Conservation (phyloP, 92 coral and sea anemone species). For the Parazoanthus atlanticus region DNA sequence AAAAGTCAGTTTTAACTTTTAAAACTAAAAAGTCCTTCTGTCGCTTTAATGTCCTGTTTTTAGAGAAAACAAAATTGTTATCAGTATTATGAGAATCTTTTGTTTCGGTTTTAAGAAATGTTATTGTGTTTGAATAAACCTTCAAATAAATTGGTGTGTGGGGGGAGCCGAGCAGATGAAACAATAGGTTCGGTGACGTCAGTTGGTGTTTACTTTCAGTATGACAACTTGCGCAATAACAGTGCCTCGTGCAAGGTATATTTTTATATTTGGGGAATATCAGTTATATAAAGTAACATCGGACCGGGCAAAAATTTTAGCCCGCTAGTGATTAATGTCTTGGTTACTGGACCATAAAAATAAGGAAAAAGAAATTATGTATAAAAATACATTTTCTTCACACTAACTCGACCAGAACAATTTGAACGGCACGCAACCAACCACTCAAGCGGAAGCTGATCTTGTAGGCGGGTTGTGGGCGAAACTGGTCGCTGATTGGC, state of each 20-base stretch:
- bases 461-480: slow-evolving; percentile 69
- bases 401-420: slow-evolving; percentile 9
- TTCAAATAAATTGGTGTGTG: too few relatives aligned
- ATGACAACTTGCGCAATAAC: slow-evolving; percentile 20
- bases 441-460: slow-evolving; percentile 42
- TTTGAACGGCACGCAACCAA: slow-evolving; percentile 5
- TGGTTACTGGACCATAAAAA: slow-evolving; percentile 5
- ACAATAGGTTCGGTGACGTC: slow-evolving; percentile 23
- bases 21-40: neutral
- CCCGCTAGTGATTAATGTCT: neutral
- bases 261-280: neutral
- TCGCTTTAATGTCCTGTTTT: neutral
- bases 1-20: too few relatives aligned
- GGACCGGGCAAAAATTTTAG: neutral
- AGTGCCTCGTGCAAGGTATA: neutral
- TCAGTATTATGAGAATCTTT: neutral
- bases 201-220: neutral
- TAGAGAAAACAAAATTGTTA: neutral
- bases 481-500: slow-evolving; percentile 59
- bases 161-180: neutral
- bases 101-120: neutral
- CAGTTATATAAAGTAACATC: too few relatives aligned
- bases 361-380: neutral
- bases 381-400: neutral
- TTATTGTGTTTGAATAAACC: neutral